Base-by-base conservation (phyloP, 2,113 vertebrate species). In the Pteropus alecto region DNA sequence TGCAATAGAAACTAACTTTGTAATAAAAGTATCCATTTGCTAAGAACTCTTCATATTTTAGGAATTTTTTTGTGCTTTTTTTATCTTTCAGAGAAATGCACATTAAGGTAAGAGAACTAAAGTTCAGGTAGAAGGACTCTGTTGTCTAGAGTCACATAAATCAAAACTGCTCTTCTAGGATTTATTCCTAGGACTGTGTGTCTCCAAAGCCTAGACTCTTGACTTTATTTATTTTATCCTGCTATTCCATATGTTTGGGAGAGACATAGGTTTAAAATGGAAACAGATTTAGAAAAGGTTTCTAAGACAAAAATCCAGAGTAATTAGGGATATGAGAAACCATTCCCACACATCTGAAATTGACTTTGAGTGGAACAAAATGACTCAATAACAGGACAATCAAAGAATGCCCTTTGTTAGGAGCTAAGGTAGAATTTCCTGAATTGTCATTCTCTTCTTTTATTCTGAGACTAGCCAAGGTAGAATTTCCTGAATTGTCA, bases 191-290 rank as follows among this genome's bases (percentile, higher is more conserved):
- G 68, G 35, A 22, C 28, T 92, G 12, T 68, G 15, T 60, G 2
- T 51, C 74, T 68, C 28, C 8, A 54, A 77, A 63, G 1, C 16
- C 51, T 35, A 58, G 10, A 1, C 6, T 61, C 22, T 78, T 61
- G 4, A 68, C 7, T 77, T 82, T 84, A 87, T 77, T 82, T 84
- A 87, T 58, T 84, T 85, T 76, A 0, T 78, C 7, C 13, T 70
- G 16, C 0, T 2, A 26, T 4, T 46, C 54, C 3, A 67, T 2
- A 43, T 78, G 4, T 8, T n/a, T 14, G 35, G 2, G 26, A 48
- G 6, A 61, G 14, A 3, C 60, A 7, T 22, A 87, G 18, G 68
- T 26, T 33, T 48, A 88, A 87, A 93, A 43, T 12, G n/a, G 1
- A 68, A 35, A 16, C 14, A 65, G 30, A 68, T 83, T 35, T 22